Base-by-base conservation (phyloP, 2,113 vertebrate genomes). In the Drymodes brunneopygia region DNA sequence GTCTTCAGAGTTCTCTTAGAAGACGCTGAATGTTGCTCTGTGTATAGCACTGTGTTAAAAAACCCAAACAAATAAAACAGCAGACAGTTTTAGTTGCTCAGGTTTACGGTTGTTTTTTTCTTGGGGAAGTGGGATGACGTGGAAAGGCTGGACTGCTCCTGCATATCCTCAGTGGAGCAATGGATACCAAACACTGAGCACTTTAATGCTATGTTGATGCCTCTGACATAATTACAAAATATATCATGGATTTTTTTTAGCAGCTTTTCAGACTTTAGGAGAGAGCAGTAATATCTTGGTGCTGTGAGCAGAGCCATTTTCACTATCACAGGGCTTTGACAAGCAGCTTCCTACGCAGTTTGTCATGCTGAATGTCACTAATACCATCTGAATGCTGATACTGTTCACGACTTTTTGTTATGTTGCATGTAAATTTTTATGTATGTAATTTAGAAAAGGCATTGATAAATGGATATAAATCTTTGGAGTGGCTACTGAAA, bases 371-470 rank as follows among this genome's bases (percentile, higher is more conserved):
- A 95, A 94, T 73, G 91, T 86, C 95, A 88, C 82, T 40, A 94
- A 92, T 90, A 45, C 92, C 65, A 48, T 72, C 83, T 88, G 95
- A 97, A 97, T 96, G 72, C 96, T 96, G 97, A 97, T 93, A 88
- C n/a, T 56, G 61, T 35, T 95, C 88, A 3, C 38, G 75, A 85
- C 84, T 96, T 95, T 87, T 95, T 96, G 79, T 95, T 94, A 61
- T 12, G 65, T 92, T 89, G 94, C 80, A 92, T 86, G 72, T 84
- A 91, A 97, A 87, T 70, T 81, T 97, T 97, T 90, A 94, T 88
- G 86, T 66, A 83, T 94, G 94, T 78, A 89, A 93, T 95, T 96
- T 86, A 93, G 70, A 84, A 91, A 96, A 92, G 81, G 45, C 67
- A 67, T 45, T 72, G 90, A 94, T 91, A 96, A 97, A 92, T 14